phyloP scores from a whole-genome alignment of 2,113 vertebrate genomes.

The Nicator chloris region DNA sequence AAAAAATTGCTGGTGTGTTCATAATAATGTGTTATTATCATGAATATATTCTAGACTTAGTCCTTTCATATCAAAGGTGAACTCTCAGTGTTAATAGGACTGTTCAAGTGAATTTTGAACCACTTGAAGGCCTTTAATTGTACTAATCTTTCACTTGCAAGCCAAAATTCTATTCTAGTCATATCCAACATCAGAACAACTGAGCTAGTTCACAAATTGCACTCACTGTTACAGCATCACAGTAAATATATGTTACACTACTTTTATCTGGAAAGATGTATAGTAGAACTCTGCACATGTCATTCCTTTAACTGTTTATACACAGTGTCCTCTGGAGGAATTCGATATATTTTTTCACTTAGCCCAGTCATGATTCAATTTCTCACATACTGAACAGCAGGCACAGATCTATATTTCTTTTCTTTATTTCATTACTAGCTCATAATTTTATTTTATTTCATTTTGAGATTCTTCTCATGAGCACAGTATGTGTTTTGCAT shows the following conservation, averaged over 20 bases:
- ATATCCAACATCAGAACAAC: background rate
- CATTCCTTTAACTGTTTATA: constrained; percentile 32
- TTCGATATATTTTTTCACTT: constrained; percentile 49
- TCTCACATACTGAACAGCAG: constrained; percentile 45
- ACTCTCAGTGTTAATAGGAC: background rate
- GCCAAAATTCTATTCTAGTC: background rate
- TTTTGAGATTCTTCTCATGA: constrained; percentile 63
- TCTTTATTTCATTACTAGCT: constrained; percentile 68
- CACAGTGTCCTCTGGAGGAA: background rate
- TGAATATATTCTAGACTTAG: background rate
- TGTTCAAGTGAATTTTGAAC: background rate
- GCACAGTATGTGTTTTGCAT: constrained; percentile 35
- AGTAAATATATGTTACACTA: background rate
- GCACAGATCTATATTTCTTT: constrained; percentile 49
- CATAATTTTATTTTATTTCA: constrained; percentile 68
- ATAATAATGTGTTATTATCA: background rate
- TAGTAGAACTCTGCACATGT: background rate
- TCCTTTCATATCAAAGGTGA: background rate
- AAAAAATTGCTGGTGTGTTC: background rate
- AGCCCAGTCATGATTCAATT: constrained; percentile 64
- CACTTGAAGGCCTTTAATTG: background rate
- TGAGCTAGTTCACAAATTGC: background rate
- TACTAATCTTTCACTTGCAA: background rate
- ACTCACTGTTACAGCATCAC: background rate
- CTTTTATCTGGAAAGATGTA: background rate